phyloP scores from a whole-genome alignment of 2,888 invertebrate genomes.

The Drosophila yooni region DNA sequence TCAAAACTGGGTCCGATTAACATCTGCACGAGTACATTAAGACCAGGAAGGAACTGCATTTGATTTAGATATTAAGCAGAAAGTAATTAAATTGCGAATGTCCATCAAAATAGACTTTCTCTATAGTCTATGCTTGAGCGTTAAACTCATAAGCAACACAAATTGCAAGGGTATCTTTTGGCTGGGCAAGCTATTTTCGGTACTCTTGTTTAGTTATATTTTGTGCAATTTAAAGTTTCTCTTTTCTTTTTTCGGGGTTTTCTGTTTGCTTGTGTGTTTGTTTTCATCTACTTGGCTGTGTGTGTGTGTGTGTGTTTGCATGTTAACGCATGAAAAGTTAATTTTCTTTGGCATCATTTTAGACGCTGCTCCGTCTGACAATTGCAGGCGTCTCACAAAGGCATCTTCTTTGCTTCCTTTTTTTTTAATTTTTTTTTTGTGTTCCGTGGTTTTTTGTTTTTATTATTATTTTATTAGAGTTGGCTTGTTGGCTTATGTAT shows the following conservation, averaged over 20 bases:
- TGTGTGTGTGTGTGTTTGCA: constrained; percentile 18
- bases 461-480: constrained; percentile 70
- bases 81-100: not conserved
- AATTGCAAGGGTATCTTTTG: not conserved
- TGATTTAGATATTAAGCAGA: not conserved
- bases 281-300: constrained; percentile 4
- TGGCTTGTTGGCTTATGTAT: constrained; percentile 62
- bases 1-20: constrained; percentile 7
- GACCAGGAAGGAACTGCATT: not conserved
- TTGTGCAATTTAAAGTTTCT: not conserved
- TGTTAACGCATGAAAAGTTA: constrained; percentile 53
- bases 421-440: not conserved
- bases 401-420: constrained; percentile 5
- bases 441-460: constrained; percentile 34
- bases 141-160: not conserved
- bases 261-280: constrained; percentile 13
- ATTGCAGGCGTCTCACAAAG: constrained; percentile 26
- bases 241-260: not conserved
- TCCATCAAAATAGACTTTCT: not conserved
- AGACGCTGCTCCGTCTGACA: constrained; percentile 16
- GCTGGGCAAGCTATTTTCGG: not conserved
- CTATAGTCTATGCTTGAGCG: not conserved
- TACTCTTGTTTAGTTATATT: not conserved
- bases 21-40: not conserved
- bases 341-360: constrained; percentile 49